Base-by-base conservation (phyloP, 2,888 invertebrate genomes). In the Maniola hyperantus region DNA sequence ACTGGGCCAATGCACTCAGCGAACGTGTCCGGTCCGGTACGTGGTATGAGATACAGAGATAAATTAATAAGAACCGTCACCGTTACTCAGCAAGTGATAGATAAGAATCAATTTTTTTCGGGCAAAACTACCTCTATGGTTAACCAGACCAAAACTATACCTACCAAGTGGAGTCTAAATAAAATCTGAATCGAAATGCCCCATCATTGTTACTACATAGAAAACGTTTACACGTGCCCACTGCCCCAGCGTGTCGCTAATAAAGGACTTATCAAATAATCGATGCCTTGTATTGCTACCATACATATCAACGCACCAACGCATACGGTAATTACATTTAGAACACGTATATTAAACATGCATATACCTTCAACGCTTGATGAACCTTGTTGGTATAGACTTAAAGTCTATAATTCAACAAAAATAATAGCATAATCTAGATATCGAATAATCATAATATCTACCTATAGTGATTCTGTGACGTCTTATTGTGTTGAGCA, bases 201-300 rank as follows among this genome's bases (percentile, higher is more conserved):
- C 8, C 39, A 8, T n/a, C n/a, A n/a, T n/a, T n/a, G n/a, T n/a
- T n/a, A n/a, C 33, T 62, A 42, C 20, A 53, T n/a, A 77, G 76
- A 61, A 62, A 62, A 66, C 65, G 53, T 64, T 65, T 77, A 75
- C 82, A 83, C 82, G 82, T 82, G 83, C 79, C 74, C 66, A 67
- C 69, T 67, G 64, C 71, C 73, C 75, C 78, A 76, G 75, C 81
- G 77, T 76, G 72, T 71, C 77, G 84, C 87, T 88, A 86, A 83
- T 80, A 78, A 76, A 74, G 72, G 73, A 78, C 78, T 88, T 88
- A 89, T 88, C 88, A 83, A 88, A 87, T 87, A 89, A 89, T 89
- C 89, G 84, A 88, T 88, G 82, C 81, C 79, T 73, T 76, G 78
- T 76, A 76, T 76, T 76, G 69, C 68, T 67, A 65, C 67, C 67